Percentiles rank a stretch among this genome's conserved stretches.
phyloP scores from a whole-genome alignment of 2,113 vertebrate genomes.

The Balaeniceps rex region DNA sequence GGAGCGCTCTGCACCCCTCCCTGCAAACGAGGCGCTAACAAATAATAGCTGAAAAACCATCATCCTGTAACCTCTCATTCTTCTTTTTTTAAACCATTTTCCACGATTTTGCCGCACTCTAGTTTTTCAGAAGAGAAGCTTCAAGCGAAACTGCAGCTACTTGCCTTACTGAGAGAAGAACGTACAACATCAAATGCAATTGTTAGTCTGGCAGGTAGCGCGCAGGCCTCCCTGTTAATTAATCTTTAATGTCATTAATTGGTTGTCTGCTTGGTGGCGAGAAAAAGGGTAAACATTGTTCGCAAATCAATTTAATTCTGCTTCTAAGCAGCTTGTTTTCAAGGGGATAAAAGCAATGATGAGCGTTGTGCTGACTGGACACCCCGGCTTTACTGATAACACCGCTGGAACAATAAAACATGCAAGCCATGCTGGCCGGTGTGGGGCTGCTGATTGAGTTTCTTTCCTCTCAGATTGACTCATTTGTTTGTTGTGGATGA shows the following conservation, averaged over 20 bases:
- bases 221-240: conserved; percentile 43
- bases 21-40: neutral
- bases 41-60: neutral
- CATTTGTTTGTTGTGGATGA: conserved; percentile 63
- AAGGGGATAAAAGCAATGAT: conserved; percentile 44
- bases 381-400: neutral
- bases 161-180: neutral
- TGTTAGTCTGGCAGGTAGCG: conserved; percentile 27
- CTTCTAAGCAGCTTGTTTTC: conserved; percentile 52
- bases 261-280: conserved; percentile 59
- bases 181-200: neutral
- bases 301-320: conserved; percentile 72
- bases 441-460: conserved; percentile 56
- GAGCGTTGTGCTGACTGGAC: neutral
- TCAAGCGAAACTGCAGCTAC: neutral
- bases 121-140: neutral
- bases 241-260: conserved; percentile 77
- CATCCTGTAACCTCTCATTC: neutral
- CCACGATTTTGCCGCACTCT: neutral
- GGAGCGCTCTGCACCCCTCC: neutral
- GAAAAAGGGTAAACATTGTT: conserved; percentile 64
- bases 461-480: conserved; percentile 55
- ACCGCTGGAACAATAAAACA: conserved; percentile 18
- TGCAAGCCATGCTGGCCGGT: neutral
- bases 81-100: neutral